Base-by-base conservation (phyloP, 2,113 vertebrate species). In the Lampris incognitus region DNA sequence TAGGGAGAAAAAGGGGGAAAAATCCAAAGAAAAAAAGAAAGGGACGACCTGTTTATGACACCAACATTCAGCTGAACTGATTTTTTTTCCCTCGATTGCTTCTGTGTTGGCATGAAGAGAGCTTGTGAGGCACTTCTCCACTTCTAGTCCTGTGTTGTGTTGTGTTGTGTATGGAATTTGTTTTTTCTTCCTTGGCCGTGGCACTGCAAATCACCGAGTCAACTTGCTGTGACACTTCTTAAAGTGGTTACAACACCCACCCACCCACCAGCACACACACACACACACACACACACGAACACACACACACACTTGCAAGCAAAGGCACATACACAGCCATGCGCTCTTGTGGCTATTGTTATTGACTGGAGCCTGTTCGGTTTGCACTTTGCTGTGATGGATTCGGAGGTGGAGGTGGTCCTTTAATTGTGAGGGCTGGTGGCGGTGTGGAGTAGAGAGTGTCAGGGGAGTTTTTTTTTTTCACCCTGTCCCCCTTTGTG, bases 351-450 rank as follows among this genome's bases (percentile, higher is more conserved):
- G 69, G 89, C 81, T 85, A 87, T 95, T 93, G 90, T 95, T 94
- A 97, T 95, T 96, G 96, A 96, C 94, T 89, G 75, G 89, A 89
- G 92, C 92, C 94, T 90, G 91, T 93, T 88, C 65, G 94, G 91
- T 93, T 95, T 94, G 86, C 94, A 94, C 94, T 94, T 96, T 94
- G 94, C 95, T 94, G 89, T 95, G 93, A 96, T 94, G 92, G 78
- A 88, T 89, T 85, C 54, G 72, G 72, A 87, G 79, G 79, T 81
- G 90, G 80, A 95, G 94, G 93, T 95, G 93, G 94, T 90, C 84
- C 65, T 77, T 91, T 96, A 95, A 96, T 96, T 95, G 94, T 95
- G 80, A 92, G 89, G 94, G 93, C 95, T 92, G 93, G 85, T 87
- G 92, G 89, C 74, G 80, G 71, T 78, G 76, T 76, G 79, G 90